A percentile compares a stretch with the other conserved stretches of the same genome.
Evolutionary conservation across 2,888 invertebrate species (phyloP).

Genomic region (Ariolimax columbianus): DNA sequence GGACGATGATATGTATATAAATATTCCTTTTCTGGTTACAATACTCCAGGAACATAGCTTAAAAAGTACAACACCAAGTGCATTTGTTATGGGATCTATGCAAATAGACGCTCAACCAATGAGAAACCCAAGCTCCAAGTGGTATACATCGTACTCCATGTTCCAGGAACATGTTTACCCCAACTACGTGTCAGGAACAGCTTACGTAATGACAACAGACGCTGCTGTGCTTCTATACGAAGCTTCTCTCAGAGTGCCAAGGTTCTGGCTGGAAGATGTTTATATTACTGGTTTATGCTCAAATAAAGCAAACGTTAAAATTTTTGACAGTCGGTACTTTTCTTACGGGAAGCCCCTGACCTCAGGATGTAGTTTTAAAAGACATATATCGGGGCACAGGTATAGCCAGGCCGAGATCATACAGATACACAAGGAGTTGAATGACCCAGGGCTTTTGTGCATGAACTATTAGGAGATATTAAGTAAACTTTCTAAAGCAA

Average conservation of each 20-base stretch:
- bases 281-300: constrained; percentile 94
- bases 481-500: no score
- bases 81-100: constrained; percentile 61
- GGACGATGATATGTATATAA: constrained; percentile 70
- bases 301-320: constrained; percentile 83
- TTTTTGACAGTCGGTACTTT: constrained; percentile 63
- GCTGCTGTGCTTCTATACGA: constrained; percentile 85
- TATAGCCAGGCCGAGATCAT: constrained; percentile 59
- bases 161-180: constrained; percentile 89
- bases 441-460: constrained; percentile 34
- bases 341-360: constrained; percentile 55
- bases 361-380: constrained; percentile 62
- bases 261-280: constrained; percentile 93
- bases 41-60: constrained; percentile 35
- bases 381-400: constrained; percentile 63
- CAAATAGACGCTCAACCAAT: constrained; percentile 82
- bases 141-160: constrained; percentile 89
- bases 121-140: constrained; percentile 89
- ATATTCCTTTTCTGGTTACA: constrained; percentile 58
- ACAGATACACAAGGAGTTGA: constrained; percentile 55
- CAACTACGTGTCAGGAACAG: constrained; percentile 94
- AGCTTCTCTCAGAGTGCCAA: constrained; percentile 85
- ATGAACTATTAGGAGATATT: not conserved
- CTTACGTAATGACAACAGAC: constrained; percentile 89
- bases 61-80: not conserved